Conservation (phyloP, 2,888 invertebrate genomes). For the Campopleginae sp. region DNA sequence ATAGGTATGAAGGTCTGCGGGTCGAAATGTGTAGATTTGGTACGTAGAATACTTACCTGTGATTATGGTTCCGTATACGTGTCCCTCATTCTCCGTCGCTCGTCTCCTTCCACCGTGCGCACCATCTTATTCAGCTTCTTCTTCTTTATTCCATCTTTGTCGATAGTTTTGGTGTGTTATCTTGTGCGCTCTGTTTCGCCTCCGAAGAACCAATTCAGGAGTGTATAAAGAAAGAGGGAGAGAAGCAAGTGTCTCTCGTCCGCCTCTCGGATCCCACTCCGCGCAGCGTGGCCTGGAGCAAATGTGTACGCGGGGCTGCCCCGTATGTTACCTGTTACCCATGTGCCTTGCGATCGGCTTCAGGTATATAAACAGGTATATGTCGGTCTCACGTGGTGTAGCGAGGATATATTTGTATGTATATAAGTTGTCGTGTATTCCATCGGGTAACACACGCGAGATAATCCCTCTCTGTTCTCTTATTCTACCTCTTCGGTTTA, state of each 20-base stretch:
- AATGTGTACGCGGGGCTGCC: constrained; percentile 61
- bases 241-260: constrained; percentile 61
- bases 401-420: constrained; percentile 27
- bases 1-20: constrained; percentile 5
- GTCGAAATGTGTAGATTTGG: constrained; percentile 42
- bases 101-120: constrained; percentile 41
- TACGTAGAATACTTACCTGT: constrained; percentile 57
- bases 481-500: constrained; percentile 32
- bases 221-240: constrained; percentile 42
- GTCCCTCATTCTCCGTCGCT: constrained; percentile 56
- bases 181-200: constrained; percentile 53
- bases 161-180: constrained; percentile 39
- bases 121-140: constrained; percentile 32
- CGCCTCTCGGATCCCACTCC: constrained; percentile 65
- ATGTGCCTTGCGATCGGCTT: constrained; percentile 61
- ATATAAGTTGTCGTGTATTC: constrained; percentile 56
- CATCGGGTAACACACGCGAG: constrained; percentile 65
- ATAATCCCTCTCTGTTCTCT: constrained; percentile 56
- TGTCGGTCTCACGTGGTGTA: constrained; percentile 60
- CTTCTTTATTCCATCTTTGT: constrained; percentile 48
- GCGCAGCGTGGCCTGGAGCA: constrained; percentile 50
- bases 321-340: constrained; percentile 66
- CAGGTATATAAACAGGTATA: constrained; percentile 52
- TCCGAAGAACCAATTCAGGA: constrained; percentile 48
- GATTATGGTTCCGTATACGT: constrained; percentile 57